A percentile compares a stretch with the other conserved stretches of the same genome.
These are phyloP conservation scores for Gallinago jamesoni DNA, from an alignment of 2,113 vertebrate species.

Conservation along the genomic window DNA sequence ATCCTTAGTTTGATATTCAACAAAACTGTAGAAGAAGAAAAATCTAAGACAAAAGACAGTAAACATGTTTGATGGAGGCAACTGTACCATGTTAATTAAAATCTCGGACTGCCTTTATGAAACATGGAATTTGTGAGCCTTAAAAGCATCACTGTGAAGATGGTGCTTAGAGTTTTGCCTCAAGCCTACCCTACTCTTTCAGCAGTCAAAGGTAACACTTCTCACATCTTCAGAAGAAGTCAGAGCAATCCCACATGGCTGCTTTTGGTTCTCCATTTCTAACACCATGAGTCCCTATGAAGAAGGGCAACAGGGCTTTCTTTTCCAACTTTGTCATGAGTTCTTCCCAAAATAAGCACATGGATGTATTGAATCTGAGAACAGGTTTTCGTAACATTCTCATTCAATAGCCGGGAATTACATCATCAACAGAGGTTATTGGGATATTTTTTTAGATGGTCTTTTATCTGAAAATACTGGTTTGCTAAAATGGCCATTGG, in stretches of 20 bases:
- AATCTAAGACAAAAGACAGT: not conserved
- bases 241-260: not conserved
- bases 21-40: not conserved
- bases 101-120: not conserved
- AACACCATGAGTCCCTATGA: not conserved
- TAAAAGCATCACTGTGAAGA: not conserved
- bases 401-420: not conserved
- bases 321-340: not conserved
- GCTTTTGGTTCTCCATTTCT: not conserved
- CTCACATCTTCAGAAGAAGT: not conserved
- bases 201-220: not conserved
- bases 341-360: not conserved
- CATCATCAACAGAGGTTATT: not conserved
- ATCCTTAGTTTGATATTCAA: not conserved
- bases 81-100: not conserved
- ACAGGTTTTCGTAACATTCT: not conserved
- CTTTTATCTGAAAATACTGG: not conserved
- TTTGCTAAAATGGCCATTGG: not conserved
- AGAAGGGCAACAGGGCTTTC: not conserved
- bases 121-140: not conserved
- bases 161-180: not conserved
- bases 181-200: not conserved
- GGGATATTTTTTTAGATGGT: not conserved
- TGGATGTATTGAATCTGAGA: not conserved
- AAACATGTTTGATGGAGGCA: not conserved